phyloP scores from a whole-genome alignment of 2,113 vertebrate species.

The Pterocles orientalis region DNA sequence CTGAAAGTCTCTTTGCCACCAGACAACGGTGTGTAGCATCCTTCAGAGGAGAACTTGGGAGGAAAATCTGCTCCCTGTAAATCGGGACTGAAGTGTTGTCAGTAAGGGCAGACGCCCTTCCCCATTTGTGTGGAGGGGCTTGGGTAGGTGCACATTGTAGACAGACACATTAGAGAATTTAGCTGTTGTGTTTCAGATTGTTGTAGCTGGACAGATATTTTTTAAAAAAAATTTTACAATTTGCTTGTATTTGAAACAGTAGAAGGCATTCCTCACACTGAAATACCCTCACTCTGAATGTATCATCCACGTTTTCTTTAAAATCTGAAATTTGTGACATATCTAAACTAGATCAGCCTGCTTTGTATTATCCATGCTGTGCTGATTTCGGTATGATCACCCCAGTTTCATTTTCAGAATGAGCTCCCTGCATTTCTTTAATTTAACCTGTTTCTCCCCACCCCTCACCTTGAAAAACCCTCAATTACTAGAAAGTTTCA shows the following conservation, averaged over 20 bases:
- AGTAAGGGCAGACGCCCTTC: not conserved
- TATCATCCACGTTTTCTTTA: not conserved
- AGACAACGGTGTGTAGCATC: accelerated
- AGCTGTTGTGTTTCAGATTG: not conserved
- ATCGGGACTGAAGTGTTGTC: not conserved
- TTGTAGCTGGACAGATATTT: not conserved
- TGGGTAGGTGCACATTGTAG: accelerated
- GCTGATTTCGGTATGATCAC: not conserved
- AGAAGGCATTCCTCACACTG: not conserved
- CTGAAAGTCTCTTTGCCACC: not conserved
- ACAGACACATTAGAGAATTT: not conserved
- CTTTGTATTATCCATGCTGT: not conserved
- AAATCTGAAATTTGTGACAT: not conserved
- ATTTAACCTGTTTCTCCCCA: not conserved
- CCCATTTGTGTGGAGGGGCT: not conserved
- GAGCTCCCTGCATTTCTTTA: not conserved
- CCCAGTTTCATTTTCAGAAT: not conserved
- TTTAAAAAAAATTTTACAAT: not conserved
- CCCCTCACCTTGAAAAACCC: not conserved
- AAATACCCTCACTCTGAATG: not conserved
- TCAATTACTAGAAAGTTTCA: not conserved
- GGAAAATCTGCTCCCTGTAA: not conserved
- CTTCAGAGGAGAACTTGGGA: not conserved
- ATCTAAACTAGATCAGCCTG: not conserved
- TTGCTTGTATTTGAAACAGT: not conserved